These are phyloP conservation scores for Nomada flava DNA, from an alignment of 2,888 invertebrate species.

Conservation along the genomic window DNA sequence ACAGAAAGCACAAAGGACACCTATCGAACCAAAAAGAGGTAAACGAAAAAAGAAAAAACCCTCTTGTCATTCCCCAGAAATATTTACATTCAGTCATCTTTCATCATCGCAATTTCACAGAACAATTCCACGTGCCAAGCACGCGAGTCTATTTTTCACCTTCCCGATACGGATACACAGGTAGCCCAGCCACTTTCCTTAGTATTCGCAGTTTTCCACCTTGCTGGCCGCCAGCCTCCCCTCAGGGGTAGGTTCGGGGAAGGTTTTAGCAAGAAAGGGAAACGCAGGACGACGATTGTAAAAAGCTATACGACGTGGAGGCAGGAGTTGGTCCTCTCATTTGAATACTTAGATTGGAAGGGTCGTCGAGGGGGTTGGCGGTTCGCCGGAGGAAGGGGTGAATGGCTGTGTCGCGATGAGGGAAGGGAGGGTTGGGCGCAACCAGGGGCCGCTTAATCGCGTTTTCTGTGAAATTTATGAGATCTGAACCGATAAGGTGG, in stretches of 20 bases:
- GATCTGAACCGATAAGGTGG: constrained; percentile 82
- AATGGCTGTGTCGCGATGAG: constrained; percentile 42
- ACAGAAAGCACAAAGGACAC: too few species aligned
- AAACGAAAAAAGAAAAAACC: too few species aligned
- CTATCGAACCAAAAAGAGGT: too few species aligned
- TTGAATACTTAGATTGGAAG: constrained; percentile 84
- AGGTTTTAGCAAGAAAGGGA: constrained; percentile 59
- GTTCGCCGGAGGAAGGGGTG: constrained; percentile 50
- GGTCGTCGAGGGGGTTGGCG: constrained; percentile 71
- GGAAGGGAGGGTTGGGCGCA: constrained; percentile 43
- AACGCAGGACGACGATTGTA: constrained; percentile 75
- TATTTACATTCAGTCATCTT: not conserved
- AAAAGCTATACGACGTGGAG: constrained; percentile 77
- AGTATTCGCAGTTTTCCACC: constrained; percentile 55
- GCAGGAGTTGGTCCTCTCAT: constrained; percentile 79
- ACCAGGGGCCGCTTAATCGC: constrained; percentile 81
- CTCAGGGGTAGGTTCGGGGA: not conserved
- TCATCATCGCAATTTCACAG: not conserved
- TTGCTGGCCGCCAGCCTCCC: constrained; percentile 17
- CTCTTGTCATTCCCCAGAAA: not conserved
- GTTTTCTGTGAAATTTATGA: constrained; percentile 83
- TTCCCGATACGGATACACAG: not conserved
- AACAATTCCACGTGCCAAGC: not conserved
- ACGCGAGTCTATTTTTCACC: constrained; percentile 5
- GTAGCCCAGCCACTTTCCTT: constrained; percentile 27